Conservation (phyloP, 2,888 invertebrate genomes). For the Physocephala rufipes region DNA sequence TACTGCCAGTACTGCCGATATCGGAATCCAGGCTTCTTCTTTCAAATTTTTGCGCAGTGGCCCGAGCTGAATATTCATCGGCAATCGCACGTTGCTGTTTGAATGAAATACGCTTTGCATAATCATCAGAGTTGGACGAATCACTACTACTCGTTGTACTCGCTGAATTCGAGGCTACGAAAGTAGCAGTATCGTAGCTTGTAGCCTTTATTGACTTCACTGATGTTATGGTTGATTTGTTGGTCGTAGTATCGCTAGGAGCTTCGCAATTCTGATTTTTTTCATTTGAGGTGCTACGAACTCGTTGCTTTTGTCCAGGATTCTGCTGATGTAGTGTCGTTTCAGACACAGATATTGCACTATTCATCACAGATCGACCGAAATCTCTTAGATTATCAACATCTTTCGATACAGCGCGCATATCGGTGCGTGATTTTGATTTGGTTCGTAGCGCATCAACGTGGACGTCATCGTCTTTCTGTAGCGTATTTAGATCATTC, state of each 20-base stretch:
- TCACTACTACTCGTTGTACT: conserved; percentile 22
- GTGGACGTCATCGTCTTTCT: conserved; percentile 48
- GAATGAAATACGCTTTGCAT: conserved; percentile 38
- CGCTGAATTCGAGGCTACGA: not conserved
- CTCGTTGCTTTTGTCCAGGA: conserved; percentile 49
- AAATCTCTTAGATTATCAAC: conserved; percentile 61
- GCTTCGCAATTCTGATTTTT: conserved; percentile 65
- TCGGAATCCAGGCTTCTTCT: conserved; percentile 55
- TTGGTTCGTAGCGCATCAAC: conserved; percentile 62
- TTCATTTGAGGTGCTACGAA: conserved; percentile 65
- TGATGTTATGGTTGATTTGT: not conserved
- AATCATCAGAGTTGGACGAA: conserved; percentile 42
- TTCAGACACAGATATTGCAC: conserved; percentile 51
- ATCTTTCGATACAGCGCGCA: conserved; percentile 60
- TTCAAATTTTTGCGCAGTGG: conserved; percentile 59
- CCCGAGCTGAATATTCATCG: conserved; percentile 53
- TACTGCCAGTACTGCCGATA: conserved; percentile 46
- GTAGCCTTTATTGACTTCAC: not conserved
- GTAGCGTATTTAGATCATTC: conserved; percentile 60
- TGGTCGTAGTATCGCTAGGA: conserved; percentile 28
- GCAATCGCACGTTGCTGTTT: conserved; percentile 23
- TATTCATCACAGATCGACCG: conserved; percentile 47
- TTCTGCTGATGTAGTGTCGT: conserved; percentile 50
- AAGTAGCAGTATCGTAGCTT: conserved; percentile 27
- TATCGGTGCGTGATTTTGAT: conserved; percentile 64